Percentiles rank a stretch among this genome's conserved stretches.
phyloP scores from a whole-genome alignment of 35 echinoderm and acorn worm species.

The Strongylocentrotus purpuratus region DNA sequence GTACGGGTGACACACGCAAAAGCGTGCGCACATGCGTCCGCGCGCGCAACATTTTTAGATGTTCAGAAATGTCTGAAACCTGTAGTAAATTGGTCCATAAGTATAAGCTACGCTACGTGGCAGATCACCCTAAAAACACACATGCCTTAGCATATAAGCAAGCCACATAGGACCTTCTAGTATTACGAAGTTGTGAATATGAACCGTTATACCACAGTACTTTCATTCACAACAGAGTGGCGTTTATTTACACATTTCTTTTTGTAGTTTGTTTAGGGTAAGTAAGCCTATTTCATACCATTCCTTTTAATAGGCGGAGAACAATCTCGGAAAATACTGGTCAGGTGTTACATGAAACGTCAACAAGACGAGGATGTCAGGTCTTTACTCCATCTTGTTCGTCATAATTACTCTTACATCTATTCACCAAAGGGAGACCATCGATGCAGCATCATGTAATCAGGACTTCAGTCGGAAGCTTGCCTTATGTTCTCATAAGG shows the following conservation, averaged over 20 bases:
- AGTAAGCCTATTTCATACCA: neutral
- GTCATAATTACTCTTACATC: neutral
- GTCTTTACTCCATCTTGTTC: too few species aligned
- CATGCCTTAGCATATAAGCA: too few species aligned
- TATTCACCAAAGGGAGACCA: neutral
- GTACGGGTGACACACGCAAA: too few species aligned
- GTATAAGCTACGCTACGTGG: too few species aligned
- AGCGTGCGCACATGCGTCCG: too few species aligned
- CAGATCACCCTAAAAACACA: too few species aligned
- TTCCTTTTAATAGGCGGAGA: neutral
- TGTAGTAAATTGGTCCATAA: too few species aligned
- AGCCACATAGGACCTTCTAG: too few species aligned
- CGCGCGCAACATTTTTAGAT: too few species aligned
- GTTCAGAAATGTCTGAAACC: too few species aligned
- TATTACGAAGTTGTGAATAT: too few species aligned
- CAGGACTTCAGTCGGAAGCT: neutral
- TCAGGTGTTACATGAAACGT: neutral
- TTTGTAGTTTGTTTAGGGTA: neutral
- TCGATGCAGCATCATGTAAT: neutral
- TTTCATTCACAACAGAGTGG: neutral
- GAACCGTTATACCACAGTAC: too few species aligned
- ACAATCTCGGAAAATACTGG: neutral
- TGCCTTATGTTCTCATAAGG: neutral
- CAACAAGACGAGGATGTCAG: neutral
- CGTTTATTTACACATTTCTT: neutral